Evolutionary conservation across 2,797 vertebrate species (phyloP).

Genomic region (Spinibarbus caldwelli): DNA sequence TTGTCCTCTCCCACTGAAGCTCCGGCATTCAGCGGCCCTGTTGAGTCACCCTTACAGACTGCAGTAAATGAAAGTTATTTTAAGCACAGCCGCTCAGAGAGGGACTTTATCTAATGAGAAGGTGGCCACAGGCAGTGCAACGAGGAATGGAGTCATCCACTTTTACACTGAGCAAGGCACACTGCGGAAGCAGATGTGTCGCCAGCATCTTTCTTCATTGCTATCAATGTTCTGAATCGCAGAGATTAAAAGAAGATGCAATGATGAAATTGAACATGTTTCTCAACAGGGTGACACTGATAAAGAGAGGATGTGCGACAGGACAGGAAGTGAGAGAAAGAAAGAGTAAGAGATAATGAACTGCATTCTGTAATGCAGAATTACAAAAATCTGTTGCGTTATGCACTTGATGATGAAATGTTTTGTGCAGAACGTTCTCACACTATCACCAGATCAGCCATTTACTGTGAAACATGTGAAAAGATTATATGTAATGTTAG

Average conservation of each 20-base stretch:
- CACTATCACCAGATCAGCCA: neutral
- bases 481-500: neutral
- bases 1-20: constrained; percentile 71
- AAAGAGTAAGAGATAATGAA: constrained; percentile 14
- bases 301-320: constrained; percentile 20
- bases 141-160: constrained; percentile 33
- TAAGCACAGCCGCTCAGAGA: constrained; percentile 44
- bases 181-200: constrained; percentile 21
- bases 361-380: constrained; percentile 5
- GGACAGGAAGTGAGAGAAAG: constrained; percentile 5
- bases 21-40: constrained; percentile 66
- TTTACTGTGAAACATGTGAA: neutral
- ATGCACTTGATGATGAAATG: neutral
- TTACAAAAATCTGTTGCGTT: neutral
- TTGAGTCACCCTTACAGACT: constrained; percentile 67
- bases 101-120: constrained; percentile 64
- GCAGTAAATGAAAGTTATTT: constrained; percentile 59
- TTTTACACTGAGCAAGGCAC: neutral
- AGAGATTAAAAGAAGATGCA: constrained; percentile 40
- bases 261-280: constrained; percentile 6
- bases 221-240: constrained; percentile 11
- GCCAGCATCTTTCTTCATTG: constrained; percentile 6
- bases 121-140: constrained; percentile 38
- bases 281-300: constrained; percentile 20
- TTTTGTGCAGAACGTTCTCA: neutral